Conservation (phyloP, 2,797 vertebrate species). For the Thripadectes ignobilis region DNA sequence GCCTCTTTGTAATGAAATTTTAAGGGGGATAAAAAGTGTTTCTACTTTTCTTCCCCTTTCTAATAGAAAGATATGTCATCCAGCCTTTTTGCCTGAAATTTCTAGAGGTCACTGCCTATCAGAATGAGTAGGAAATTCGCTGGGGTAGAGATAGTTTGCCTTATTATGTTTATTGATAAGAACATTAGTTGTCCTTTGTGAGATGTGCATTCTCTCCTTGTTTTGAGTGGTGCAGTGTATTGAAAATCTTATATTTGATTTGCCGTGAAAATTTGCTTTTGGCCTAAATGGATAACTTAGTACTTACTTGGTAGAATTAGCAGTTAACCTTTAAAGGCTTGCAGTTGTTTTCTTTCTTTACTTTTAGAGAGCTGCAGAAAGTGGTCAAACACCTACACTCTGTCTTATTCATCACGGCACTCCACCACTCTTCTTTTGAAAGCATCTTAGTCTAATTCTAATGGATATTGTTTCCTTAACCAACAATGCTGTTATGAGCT, state of each 20-base stretch:
- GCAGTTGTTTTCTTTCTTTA: neutral
- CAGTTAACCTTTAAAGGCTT: neutral
- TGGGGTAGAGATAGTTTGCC: neutral
- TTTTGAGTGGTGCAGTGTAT: neutral
- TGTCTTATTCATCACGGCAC: neutral
- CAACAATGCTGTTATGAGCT: neutral
- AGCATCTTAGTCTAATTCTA: neutral
- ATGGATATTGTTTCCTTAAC: neutral
- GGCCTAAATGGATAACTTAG: neutral
- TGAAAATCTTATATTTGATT: neutral
- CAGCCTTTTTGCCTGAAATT: conserved; percentile 4
- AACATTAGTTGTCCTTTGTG: neutral
- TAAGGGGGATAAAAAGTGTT: neutral
- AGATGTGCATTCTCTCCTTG: neutral
- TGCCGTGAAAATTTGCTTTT: neutral
- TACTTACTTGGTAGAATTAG: neutral
- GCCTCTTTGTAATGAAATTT: neutral
- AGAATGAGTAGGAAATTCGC: neutral
- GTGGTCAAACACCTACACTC: neutral
- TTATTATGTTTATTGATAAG: neutral
- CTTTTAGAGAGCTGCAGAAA: neutral
- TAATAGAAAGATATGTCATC: neutral
- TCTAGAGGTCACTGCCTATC: neutral
- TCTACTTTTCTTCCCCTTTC: neutral
- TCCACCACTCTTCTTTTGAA: neutral